Evolutionary conservation across 2,888 invertebrate genomes (phyloP), one percentile per base, ranked within the genome.

Genomic region (Melinaea menophilus): DNA sequence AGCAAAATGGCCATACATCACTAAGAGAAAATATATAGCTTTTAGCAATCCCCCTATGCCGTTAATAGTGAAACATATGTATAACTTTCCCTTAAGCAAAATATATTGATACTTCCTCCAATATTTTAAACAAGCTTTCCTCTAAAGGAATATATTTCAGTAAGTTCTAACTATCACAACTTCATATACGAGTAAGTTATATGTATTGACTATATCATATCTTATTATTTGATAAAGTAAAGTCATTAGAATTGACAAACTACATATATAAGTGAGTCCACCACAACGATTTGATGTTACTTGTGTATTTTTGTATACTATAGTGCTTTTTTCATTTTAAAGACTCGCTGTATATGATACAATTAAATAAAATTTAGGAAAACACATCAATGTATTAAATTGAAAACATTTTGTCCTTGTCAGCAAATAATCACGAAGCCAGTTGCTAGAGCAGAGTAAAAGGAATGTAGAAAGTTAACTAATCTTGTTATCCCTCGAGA

Each of bases 1-100:
- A 79, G 80, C 82, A 81, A 88, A 85, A 83, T 85, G 78, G 82
- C 80, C 81, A 87, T 88, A 87, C 78, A 86, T 88, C 88, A 88
- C 84, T 81, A 85, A 85, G 85, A 79, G 80, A 80, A 87, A 88
- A 88, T 86, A 41, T 41, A 86, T 87, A 78, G 86, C 85, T 83
- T 86, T 85, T 81, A 81, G 84, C 84, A 80, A 81, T 79, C 82
- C 82, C 81, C 73, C 76, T 75, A 75, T 73, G 80, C 81, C 82
- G 82, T 84, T 85, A 85, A 87, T 85, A 84, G 81, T 78, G 72
- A 69, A 69, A 78, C 75, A 79, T 74, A 82, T 73, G 74, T 69
- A 67, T 70, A 64, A 77, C 77, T 78, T 69, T 74, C 59, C 62
- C 56, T 31, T 51, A 51, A 51, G 51, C 51, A 51, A 31, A 51